Base-by-base conservation (phyloP, 2,113 vertebrate species). In the Gasterosteus nipponicus region DNA sequence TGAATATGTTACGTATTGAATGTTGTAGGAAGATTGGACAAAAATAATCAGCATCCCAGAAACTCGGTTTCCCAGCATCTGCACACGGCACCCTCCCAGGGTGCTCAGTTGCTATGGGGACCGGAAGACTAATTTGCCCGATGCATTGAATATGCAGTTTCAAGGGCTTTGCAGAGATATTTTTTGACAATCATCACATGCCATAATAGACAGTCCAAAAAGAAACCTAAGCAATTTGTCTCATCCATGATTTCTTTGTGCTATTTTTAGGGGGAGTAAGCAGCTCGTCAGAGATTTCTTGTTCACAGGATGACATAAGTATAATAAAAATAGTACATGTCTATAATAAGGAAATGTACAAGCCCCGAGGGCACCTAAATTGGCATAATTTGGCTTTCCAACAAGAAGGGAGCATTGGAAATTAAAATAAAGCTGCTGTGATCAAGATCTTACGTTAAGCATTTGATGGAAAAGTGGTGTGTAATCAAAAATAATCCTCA, bases 1-100 rank as follows among this genome's bases (percentile, higher is more conserved):
- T 86, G 87, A 92, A 91, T 89, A 83, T 83, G 84, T 92, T 90
- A 90, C 88, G 85, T 87, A 87, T 87, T 81, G 70, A 81, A 84
- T 26, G 78, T 88, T 87, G 87, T 78, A 82, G 71, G 80, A 78
- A 72, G 62, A 80, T 77, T 78, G 87, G 85, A 90, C 88, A 86
- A 86, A 89, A 77, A 79, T 68, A 86, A 89, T 87, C 84, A 84
- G 61, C 86, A 78, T 90, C 80, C 67, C 73, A 82, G 83, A 79
- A 86, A 87, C 81, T 82, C 79, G n/a, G 10, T 69, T 85, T 78
- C 65, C 63, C 19, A 63, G 70, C 65, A 7, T 78, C 80, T 75
- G 66, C 81, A 77, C 76, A 78, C 46, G 12, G 46, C 71, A 61
- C 60, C 69, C 77, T 86, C 77, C 82, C 73, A n/a, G 75, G 78